Percentiles rank a stretch among this genome's conserved stretches.
Evolutionary conservation across 2,113 vertebrate species (phyloP).

Genomic region (Ptychochromis oligacanthus): DNA sequence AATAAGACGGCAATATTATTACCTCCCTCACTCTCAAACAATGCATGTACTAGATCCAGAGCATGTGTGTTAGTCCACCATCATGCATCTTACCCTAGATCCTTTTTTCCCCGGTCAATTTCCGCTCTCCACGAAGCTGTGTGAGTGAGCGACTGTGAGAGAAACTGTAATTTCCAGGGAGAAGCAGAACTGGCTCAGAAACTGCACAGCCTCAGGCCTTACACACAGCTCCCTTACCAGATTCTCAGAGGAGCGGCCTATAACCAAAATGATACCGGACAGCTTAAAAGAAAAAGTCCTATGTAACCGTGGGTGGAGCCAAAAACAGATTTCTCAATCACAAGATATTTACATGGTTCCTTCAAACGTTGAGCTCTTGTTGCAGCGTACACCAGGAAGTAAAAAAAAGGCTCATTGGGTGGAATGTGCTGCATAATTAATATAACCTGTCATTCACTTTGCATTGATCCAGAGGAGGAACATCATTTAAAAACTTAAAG

Average conservation of each 20-base stretch:
- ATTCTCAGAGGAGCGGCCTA: constrained; percentile 63
- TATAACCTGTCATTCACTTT: constrained; percentile 13
- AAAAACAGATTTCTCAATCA: constrained; percentile 9
- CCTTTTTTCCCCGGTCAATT: constrained; percentile 29
- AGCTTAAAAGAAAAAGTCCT: constrained; percentile 29
- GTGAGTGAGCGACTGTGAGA: constrained; percentile 24
- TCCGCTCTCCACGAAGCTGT: constrained; percentile 27
- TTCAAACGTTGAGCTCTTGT: constrained; percentile 1
- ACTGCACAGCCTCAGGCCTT: constrained; percentile 62
- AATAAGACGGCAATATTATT: not conserved
- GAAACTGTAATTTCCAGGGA: constrained; percentile 57
- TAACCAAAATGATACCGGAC: constrained; percentile 62
- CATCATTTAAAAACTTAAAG: constrained; percentile 41
- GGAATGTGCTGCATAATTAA: constrained; percentile 40
- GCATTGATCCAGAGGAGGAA: constrained; percentile 48
- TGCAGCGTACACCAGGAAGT: constrained; percentile 19
- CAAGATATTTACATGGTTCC: constrained; percentile 11
- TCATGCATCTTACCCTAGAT: constrained; percentile 25
- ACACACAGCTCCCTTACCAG: constrained; percentile 55
- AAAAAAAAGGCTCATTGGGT: constrained; percentile 15
- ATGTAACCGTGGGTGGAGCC: constrained; percentile 22
- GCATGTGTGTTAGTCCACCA: constrained; percentile 9
- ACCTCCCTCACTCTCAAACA: constrained; percentile 8
- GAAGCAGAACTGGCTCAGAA: constrained; percentile 35
- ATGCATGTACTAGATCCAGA: not conserved